Evolutionary conservation across 2,888 invertebrate genomes (phyloP), one percentile per base, ranked within the genome.

Genomic region (Laothoe populi): DNA sequence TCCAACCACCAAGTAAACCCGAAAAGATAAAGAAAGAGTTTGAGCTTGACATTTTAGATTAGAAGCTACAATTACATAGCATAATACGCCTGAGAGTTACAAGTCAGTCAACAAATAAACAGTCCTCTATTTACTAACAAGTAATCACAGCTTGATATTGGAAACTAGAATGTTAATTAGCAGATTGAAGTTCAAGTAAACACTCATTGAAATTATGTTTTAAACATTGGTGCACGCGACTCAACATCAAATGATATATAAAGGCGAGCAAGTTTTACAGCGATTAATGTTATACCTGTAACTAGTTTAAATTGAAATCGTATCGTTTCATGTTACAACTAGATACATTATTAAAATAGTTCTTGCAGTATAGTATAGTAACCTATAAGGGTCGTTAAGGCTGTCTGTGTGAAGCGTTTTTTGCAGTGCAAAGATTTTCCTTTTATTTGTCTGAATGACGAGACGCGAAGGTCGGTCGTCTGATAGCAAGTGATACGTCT

Each of bases 131-230:
- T 57, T 69, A 59, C 61, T 67, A 67, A 61, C 59, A 45, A 49
- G 53, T 68, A 64, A 66, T 69, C 66, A 67, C 40, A 45, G 58
- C 44, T 53, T 49, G 61, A 62, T 59, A 61, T 62, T 53, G 53
- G 63, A 63, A 65, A 60, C 46, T 60, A 57, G 59, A 64, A 65
- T 64, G 66, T 57, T 63, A 65, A 66, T 67, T 64, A 70, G 62
- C 66, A 66, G 69, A 69, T 72, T 73, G 69, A 73, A 77, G 74
- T 77, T 75, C 73, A 74, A 68, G 70, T 70, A 71, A 72, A 76
- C 69, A 76, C 13, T 53, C 19, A 26, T 26, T 61, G 49, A 61
- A 42, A 24, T 61, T 53, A 61, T 61, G 60, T 61, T 64, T 61
- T 21, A 61, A 61, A 61, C 13, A 63, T 49, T 61, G 48, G 45